Evolutionary conservation across 2,797 vertebrate species (phyloP), one percentile per base, ranked within the genome.

Genomic region (Neosilurus hyrtlii): DNA sequence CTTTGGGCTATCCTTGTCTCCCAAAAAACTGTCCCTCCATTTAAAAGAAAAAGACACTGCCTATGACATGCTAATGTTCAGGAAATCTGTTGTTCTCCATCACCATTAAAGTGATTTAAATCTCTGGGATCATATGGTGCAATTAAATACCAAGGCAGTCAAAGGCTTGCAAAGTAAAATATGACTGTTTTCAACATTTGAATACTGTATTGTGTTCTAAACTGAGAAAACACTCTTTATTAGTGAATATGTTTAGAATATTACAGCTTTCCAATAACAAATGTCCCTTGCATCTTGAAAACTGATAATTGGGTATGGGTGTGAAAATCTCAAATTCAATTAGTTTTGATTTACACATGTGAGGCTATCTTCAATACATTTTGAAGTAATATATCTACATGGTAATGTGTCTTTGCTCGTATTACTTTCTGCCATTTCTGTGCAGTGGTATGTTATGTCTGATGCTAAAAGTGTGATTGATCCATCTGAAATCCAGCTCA

Each of bases 61-160:
- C 73, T 82, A 59, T 66, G 68, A 59, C 73, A 86, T 66, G 79
- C 59, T 82, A 84, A 83, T 81, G 74, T 80, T 4, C 61, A 11
- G 66, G 74, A 78, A 67, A 57, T 78, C 26, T 59, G 16, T 35
- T 70, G 76, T 74, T n/a, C 54, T 66, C n/a, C 14, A 11, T 82
- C 65, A 72, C 24, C 6, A 22, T 63, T 62, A 63, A 70, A 71
- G 52, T 75, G 16, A 30, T 72, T 54, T 35, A 72, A 79, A 71
- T 54, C 65, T 43, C 56, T 54, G 10, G 70, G 12, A 30, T 68
- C 52, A 77, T 12, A 62, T 24, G 57, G 56, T 65, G 37, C 71
- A 56, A 12, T 68, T 51, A 2, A 16, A 73, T 9, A 57, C 35
- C 4, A 9, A 54, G 14, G 16, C 57, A 83, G 8, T 49, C 35